These are phyloP conservation scores for Donacobius atricapilla DNA, from an alignment of 2,113 vertebrate species.

Conservation along the genomic window DNA sequence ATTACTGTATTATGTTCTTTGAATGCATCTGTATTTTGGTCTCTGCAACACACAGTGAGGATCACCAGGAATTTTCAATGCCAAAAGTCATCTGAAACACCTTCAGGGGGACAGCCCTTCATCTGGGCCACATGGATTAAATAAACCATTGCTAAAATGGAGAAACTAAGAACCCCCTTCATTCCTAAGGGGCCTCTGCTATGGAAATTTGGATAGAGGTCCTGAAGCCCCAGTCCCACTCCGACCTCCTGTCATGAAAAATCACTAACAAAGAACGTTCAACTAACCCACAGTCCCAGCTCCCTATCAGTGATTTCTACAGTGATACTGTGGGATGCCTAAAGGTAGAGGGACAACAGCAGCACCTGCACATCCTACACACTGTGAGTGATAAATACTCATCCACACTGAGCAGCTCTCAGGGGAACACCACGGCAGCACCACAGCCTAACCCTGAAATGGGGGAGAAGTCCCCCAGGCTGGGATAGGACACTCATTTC, in stretches of 20 bases:
- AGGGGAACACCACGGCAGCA: accelerated
- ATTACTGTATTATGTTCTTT: background rate
- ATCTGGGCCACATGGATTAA: background rate
- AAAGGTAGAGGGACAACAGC: background rate
- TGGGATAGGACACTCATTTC: background rate
- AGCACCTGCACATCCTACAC: background rate
- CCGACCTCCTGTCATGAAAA: background rate
- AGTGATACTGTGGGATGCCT: background rate
- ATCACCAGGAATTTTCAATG: conserved; percentile 32
- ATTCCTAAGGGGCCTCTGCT: background rate
- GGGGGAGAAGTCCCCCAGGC: background rate
- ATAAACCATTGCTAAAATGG: background rate
- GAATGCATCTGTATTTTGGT: background rate
- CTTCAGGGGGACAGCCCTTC: background rate
- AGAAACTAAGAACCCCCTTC: background rate
- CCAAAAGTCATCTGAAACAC: background rate
- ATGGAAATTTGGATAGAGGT: background rate
- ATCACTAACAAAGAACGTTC: background rate
- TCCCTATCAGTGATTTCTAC: background rate
- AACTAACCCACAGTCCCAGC: background rate
- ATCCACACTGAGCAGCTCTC: background rate
- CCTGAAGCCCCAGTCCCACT: background rate
- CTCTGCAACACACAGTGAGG: background rate
- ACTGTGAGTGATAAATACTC: background rate
- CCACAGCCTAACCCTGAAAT: background rate